A percentile compares a stretch with the other conserved stretches of the same genome.
Evolutionary conservation across 2,888 invertebrate genomes (phyloP).

Genomic region (Minunthozetes semirufus): DNA sequence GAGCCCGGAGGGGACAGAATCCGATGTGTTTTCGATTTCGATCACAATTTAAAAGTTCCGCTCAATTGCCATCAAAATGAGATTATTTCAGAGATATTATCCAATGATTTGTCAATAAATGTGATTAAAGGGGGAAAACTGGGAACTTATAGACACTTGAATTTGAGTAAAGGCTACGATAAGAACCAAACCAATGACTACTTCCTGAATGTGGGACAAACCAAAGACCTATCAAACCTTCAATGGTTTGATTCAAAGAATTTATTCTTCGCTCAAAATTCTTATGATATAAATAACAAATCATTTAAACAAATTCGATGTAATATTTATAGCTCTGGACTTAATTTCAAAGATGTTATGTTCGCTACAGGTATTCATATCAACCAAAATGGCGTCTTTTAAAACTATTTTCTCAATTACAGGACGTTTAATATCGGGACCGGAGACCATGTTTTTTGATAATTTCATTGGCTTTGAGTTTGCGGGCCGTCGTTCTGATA

Average conservation of each 20-base stretch:
- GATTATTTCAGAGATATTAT: constrained; percentile 56
- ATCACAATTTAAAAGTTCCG: background rate
- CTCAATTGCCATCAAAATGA: background rate
- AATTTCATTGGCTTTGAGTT: constrained; percentile 91
- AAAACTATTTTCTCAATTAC: too few relatives aligned
- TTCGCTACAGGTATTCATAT: constrained; percentile 60
- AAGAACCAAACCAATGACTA: background rate
- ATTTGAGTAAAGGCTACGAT: constrained; percentile 59
- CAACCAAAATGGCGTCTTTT: background rate
- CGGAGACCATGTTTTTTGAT: constrained; percentile 56
- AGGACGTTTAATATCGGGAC: constrained; percentile 51
- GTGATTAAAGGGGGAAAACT: constrained; percentile 52
- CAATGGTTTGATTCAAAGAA: constrained; percentile 28
- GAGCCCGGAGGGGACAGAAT: constrained; percentile 65
- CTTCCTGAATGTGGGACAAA: constrained; percentile 38
- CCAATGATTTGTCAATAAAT: constrained; percentile 43
- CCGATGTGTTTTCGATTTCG: constrained; percentile 8
- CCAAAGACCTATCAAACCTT: constrained; percentile 23
- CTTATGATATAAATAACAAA: background rate
- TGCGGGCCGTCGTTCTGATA: constrained; percentile 63
- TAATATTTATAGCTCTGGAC: constrained; percentile 50
- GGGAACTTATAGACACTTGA: constrained; percentile 82
- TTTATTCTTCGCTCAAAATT: background rate
- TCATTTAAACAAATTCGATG: background rate
- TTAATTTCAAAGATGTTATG: constrained; percentile 68